Evolutionary conservation across 2,797 vertebrate species (phyloP), one percentile per base, ranked within the genome.

Genomic region (Catamblyrhynchus diadema): DNA sequence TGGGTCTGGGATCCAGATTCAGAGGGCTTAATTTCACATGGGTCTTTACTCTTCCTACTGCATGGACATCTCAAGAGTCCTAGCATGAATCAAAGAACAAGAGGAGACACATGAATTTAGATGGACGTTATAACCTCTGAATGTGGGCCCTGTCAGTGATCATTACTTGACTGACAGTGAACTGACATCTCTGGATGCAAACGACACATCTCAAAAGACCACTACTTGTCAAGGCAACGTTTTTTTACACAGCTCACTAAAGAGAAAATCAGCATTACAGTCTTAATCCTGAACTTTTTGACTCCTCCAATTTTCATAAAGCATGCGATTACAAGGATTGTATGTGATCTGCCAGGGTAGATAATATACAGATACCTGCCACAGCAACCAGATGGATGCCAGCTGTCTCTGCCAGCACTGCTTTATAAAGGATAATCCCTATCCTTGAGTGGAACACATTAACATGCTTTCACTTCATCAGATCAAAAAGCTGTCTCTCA

Each of bases 371-470:
- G 78, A 88, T 90, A 93, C 78, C 74, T 92, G 83, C 81, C 81
- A 81, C 85, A 94, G 86, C 64, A 92, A 88, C 71, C 86, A 92
- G 81, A 93, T 57, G 90, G 86, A 80, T 89, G 90, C 77, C 85
- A 91, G 86, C 81, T 25, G 3, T 25, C 70, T 81, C 86, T 95
- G 72, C 86, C 80, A 95, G 85, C 41, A 12, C 67, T 65, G 80
- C 71, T 83, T 83, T 93, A 74, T 60, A 50, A 70, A 86, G 72
- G 82, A 87, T 94, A 92, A 94, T 96, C 92, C 81, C 88, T 69
- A 2, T 73, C 67, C 87, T 16, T 39, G 59, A 95, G 90, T 47
- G 42, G 66, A 95, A 81, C 70, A 71, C 74, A 92, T 91, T 91
- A 94, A 56, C 67, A 20, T 64, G 57, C 92, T 96, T 94, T 96